Evolutionary conservation across 2,888 invertebrate species (phyloP).

Genomic region (Chrysodeixis includens): DNA sequence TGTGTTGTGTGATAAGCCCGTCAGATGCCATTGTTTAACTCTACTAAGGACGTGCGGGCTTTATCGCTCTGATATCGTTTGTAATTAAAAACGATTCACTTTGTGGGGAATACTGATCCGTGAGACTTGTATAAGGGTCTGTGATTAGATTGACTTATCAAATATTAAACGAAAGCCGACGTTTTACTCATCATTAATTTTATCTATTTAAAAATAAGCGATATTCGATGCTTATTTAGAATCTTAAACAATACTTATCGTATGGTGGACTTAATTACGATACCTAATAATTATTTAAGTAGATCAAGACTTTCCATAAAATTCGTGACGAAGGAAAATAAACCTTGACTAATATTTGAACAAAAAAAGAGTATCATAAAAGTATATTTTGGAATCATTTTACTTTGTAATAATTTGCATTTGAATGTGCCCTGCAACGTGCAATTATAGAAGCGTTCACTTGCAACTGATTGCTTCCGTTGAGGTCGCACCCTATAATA

Average conservation of each 20-base stretch:
- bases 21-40: constrained; percentile 74
- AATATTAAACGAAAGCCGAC: not conserved
- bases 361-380: not conserved
- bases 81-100: constrained; percentile 68
- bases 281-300: too few relatives aligned
- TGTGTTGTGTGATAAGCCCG: constrained; percentile 72
- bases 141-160: not conserved
- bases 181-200: not conserved
- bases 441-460: constrained; percentile 5
- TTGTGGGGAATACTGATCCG: constrained; percentile 26
- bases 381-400: not conserved
- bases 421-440: not conserved
- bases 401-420: not conserved
- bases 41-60: constrained; percentile 76
- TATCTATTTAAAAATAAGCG: too few relatives aligned
- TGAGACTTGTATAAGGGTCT: constrained; percentile 26
- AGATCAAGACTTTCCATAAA: too few relatives aligned
- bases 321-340: too few relatives aligned
- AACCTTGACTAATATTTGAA: not conserved
- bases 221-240: too few relatives aligned
- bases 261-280: too few relatives aligned
- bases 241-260: too few relatives aligned
- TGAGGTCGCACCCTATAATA: constrained; percentile 4
- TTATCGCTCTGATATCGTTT: constrained; percentile 75
- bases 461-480: constrained; percentile 4